Evolutionary conservation across 2,113 vertebrate genomes (phyloP).

Genomic region (Panurus biarmicus): DNA sequence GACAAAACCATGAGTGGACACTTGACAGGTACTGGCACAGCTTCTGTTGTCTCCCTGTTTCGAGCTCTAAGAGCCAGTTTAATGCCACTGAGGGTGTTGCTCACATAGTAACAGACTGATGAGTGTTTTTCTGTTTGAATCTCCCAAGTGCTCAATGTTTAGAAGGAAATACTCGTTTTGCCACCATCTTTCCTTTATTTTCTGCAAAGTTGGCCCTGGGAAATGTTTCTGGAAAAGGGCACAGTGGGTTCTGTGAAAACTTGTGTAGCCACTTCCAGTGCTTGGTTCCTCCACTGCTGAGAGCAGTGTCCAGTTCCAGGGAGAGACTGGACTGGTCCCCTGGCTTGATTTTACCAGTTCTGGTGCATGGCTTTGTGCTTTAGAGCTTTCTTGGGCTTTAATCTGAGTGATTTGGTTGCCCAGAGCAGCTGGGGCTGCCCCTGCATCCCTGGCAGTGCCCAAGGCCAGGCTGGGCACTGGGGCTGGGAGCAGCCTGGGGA

Average conservation of each 20-base stretch:
- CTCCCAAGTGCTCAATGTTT: neutral
- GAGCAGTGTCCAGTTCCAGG: neutral
- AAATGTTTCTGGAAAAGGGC: neutral
- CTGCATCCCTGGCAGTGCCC: neutral
- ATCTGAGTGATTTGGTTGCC: neutral
- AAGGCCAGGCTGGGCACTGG: neutral
- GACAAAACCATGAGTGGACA: constrained; percentile 99
- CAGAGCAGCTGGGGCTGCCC: neutral
- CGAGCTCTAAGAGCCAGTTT: neutral
- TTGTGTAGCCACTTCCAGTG: neutral
- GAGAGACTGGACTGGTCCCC: neutral
- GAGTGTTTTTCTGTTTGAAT: neutral
- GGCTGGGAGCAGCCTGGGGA: neutral
- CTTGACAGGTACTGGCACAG: constrained; percentile 83
- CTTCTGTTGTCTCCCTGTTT: neutral
- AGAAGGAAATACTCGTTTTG: neutral
- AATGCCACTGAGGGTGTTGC: neutral
- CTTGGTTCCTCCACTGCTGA: neutral
- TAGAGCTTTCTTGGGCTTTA: neutral
- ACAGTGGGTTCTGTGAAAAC: neutral
- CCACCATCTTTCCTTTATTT: neutral
- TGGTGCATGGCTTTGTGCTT: neutral
- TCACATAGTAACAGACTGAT: neutral
- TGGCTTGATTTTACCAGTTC: neutral
- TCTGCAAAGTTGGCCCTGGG: neutral